Conservation (phyloP, 1,140 invertebrate species). For the Drosophila orosa region DNA sequence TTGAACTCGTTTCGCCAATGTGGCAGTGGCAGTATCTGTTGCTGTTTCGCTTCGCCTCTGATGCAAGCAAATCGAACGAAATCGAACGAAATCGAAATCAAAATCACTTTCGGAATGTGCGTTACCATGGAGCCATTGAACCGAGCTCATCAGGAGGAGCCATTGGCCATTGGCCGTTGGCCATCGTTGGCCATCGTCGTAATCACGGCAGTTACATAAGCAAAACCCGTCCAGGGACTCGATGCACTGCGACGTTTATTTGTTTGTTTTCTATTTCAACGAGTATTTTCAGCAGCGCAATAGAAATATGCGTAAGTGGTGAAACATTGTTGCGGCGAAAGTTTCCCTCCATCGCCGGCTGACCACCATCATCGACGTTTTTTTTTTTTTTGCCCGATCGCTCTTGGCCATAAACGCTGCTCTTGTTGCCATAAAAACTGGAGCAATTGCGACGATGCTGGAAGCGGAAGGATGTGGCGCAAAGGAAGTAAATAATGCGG, state of each 20-base stretch:
- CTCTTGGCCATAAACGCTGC: constrained; percentile 56
- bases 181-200: constrained; percentile 11
- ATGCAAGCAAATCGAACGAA: constrained; percentile 54
- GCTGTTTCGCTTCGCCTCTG: constrained; percentile 17
- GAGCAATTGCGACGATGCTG: constrained; percentile 43
- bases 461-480: constrained; percentile 46
- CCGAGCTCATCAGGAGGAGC: constrained; percentile 56
- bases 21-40: constrained; percentile 13
- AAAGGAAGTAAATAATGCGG: constrained; percentile 54
- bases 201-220: constrained; percentile 45
- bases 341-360: constrained; percentile 25
- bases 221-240: constrained; percentile 25
- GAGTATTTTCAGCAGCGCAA: constrained; percentile 18
- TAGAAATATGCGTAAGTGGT: constrained; percentile 57
- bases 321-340: constrained; percentile 63
- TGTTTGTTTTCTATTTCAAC: constrained; percentile 48
- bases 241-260: constrained; percentile 40
- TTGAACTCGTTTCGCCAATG: constrained; percentile 46
- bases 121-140: constrained; percentile 50
- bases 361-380: constrained; percentile 29
- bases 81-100: constrained; percentile 57
- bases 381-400: constrained; percentile 29
- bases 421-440: constrained; percentile 57
- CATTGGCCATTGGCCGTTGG: constrained; percentile 25
- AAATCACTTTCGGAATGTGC: constrained; percentile 65